phyloP scores from a whole-genome alignment of 2,888 invertebrate genomes.

The Parnassius mnemosyne region DNA sequence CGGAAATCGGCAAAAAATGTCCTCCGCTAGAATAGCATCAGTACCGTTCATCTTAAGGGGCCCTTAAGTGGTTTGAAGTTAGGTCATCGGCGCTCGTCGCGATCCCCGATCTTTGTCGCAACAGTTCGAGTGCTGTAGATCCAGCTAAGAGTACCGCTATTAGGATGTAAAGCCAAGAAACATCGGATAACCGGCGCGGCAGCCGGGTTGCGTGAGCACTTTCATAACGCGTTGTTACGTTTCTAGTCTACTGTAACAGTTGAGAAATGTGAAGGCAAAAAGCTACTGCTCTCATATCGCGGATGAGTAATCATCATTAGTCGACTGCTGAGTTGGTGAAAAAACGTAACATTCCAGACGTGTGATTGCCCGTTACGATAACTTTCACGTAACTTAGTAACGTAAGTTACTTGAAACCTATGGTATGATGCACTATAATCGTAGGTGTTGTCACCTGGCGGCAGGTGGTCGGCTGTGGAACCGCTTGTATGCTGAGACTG shows the following conservation, averaged over 20 bases:
- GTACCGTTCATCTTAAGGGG: constrained; percentile 55
- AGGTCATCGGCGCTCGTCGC: constrained; percentile 21
- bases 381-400: constrained; percentile 56
- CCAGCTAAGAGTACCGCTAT: constrained; percentile 49
- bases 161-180: constrained; percentile 63
- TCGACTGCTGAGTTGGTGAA: constrained; percentile 23
- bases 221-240: constrained; percentile 77
- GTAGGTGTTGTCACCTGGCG: constrained; percentile 59
- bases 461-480: constrained; percentile 66
- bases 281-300: constrained; percentile 69
- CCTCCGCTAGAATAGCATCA: constrained; percentile 33
- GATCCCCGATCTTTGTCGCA: constrained; percentile 33
- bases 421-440: constrained; percentile 22
- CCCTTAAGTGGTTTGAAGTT: constrained; percentile 45
- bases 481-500: constrained; percentile 46
- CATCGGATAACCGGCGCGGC: constrained; percentile 52
- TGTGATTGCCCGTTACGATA: constrained; percentile 59
- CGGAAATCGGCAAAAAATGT: constrained; percentile 31
- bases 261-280: constrained; percentile 68
- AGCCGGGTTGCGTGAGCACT: constrained; percentile 58
- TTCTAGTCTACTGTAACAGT: constrained; percentile 68
- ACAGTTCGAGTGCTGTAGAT: constrained; percentile 42
- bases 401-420: constrained; percentile 20
- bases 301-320: constrained; percentile 64
- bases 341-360: constrained; percentile 56